A percentile compares a stretch with the other conserved stretches of the same genome.
Conservation (phyloP, 30 jellyfish, hydroid and myxozoan genomes). For the Chrysaora quinquecirrha region DNA sequence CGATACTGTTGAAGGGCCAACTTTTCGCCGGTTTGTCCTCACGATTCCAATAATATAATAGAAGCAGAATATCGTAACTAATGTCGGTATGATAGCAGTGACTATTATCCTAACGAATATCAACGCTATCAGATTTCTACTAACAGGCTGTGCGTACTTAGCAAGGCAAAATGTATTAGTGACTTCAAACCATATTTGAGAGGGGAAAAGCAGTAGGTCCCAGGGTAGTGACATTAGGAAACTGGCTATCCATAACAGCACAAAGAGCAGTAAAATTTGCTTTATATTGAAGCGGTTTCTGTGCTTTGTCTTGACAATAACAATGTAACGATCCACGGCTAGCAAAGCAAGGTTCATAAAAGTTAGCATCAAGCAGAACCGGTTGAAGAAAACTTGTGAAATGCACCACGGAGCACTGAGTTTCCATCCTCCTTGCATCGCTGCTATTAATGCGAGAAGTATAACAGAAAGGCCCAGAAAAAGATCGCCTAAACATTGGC, state of each 20-base stretch:
- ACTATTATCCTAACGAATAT: conserved; percentile 11
- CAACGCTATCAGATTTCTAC: neutral
- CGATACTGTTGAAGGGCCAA: conserved; percentile 71
- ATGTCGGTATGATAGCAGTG: conserved; percentile 28
- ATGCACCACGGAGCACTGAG: conserved; percentile 35
- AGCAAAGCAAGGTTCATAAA: conserved; percentile 38
- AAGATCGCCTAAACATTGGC: conserved; percentile 70
- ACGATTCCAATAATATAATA: conserved; percentile 37
- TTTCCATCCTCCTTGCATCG: conserved; percentile 33
- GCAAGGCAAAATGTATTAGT: conserved; percentile 44
- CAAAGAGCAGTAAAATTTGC: conserved; percentile 3
- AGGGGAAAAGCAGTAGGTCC: conserved; percentile 38
- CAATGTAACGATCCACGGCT: conserved; percentile 63
- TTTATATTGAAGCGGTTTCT: conserved; percentile 28
- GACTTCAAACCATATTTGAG: conserved; percentile 43
- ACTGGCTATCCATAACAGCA: conserved; percentile 38
- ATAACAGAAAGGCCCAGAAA: conserved; percentile 42
- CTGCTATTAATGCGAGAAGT: conserved; percentile 19
- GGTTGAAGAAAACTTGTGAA: conserved; percentile 34
- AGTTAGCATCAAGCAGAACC: conserved; percentile 31
- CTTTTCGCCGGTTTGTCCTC: conserved; percentile 71
- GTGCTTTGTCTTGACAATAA: conserved; percentile 48
- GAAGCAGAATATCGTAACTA: conserved; percentile 52
- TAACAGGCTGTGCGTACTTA: neutral
- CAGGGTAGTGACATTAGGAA: conserved; percentile 42